These are phyloP conservation scores for Otocyon megalotis DNA, from an alignment of 2,113 vertebrate genomes.

Conservation along the genomic window DNA sequence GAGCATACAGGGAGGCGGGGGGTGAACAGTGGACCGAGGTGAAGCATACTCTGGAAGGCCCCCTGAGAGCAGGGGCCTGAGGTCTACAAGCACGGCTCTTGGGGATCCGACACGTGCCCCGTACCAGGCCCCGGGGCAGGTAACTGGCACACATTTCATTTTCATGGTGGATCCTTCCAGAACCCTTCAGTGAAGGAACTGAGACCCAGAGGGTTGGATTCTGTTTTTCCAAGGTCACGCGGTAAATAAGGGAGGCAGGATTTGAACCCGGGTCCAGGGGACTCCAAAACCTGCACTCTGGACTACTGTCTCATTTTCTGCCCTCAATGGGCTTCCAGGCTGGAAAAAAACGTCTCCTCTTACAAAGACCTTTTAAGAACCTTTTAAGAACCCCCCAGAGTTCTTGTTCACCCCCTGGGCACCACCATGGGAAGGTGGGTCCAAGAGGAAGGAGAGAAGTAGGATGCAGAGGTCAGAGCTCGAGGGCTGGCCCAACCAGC, in stretches of 20 bases:
- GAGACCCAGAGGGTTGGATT: background rate
- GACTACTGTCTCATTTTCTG: rapidly evolving
- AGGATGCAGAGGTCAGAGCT: background rate
- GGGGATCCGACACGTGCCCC: rapidly evolving
- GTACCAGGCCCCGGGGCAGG: background rate
- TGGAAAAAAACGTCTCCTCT: background rate
- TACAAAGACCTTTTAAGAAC: too few species aligned
- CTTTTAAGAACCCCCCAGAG: background rate
- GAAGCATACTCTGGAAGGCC: background rate
- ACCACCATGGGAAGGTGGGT: background rate
- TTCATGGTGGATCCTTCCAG: background rate
- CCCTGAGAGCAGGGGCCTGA: background rate
- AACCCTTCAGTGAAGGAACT: background rate
- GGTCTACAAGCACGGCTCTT: background rate
- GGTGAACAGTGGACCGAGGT: background rate
- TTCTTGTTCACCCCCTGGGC: background rate
- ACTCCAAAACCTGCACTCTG: background rate
- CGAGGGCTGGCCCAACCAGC: background rate
- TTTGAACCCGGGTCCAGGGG: background rate
- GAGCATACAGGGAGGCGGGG: rapidly evolving
- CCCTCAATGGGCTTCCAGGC: background rate
- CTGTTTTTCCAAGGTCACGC: background rate
- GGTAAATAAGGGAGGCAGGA: background rate
- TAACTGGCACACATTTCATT: background rate
- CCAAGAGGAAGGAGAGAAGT: background rate